These are phyloP conservation scores for Rhabditoides inermis DNA, from an alignment of 2,888 invertebrate species.

Conservation along the genomic window DNA sequence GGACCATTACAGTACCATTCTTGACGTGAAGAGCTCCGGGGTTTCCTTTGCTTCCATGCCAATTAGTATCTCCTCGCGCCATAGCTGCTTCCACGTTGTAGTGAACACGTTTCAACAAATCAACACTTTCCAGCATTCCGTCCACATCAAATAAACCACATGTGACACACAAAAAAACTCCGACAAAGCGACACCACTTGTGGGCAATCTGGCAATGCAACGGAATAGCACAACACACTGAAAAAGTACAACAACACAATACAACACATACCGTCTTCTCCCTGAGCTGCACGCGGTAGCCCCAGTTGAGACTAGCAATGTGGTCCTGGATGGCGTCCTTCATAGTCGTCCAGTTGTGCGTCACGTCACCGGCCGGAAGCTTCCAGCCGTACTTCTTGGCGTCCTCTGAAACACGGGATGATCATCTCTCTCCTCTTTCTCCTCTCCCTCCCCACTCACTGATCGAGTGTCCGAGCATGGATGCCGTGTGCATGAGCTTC, in stretches of 20 bases:
- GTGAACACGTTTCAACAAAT: too few species aligned
- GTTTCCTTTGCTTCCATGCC: too few species aligned
- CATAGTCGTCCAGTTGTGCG: constrained; percentile 56
- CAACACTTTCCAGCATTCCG: too few species aligned
- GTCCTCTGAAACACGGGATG: constrained; percentile 53
- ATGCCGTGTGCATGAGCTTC: constrained; percentile 80
- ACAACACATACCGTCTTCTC: constrained; percentile 34
- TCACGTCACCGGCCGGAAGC: constrained; percentile 30
- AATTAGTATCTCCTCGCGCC: too few species aligned
- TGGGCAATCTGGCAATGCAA: too few species aligned
- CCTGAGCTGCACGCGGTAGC: constrained; percentile 57
- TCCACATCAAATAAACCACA: too few species aligned
- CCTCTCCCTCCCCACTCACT: constrained; percentile 12
- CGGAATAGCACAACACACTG: neutral
- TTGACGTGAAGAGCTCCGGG: too few species aligned
- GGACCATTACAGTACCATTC: too few species aligned
- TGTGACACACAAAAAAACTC: too few species aligned
- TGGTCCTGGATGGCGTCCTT: constrained; percentile 56
- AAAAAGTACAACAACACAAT: too few species aligned
- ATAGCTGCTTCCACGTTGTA: too few species aligned
- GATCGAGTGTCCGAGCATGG: constrained; percentile 25
- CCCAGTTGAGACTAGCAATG: constrained; percentile 60
- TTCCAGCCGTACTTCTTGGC: constrained; percentile 56
- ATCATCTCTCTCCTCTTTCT: neutral
- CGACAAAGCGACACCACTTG: too few species aligned